Conservation (phyloP, 2,888 invertebrate genomes). For the Buathra laborator region DNA sequence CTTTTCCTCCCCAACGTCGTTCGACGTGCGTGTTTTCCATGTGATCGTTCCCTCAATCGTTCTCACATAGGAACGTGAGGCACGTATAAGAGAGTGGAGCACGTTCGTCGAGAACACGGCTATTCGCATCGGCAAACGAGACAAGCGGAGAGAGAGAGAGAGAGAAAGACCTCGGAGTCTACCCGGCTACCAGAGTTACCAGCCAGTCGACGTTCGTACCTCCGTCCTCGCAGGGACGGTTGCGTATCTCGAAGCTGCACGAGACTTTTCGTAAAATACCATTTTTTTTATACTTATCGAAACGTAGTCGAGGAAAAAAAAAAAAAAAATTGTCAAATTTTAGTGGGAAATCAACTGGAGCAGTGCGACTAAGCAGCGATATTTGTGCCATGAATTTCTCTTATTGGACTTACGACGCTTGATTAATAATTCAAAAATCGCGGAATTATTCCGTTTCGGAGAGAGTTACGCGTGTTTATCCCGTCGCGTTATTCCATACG, state of each 20-base stretch:
- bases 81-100: slow-evolving; percentile 57
- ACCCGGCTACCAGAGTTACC: slow-evolving; percentile 47
- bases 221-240: slow-evolving; percentile 66
- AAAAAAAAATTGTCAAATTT: neutral
- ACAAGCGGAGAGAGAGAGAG: neutral
- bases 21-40: slow-evolving; percentile 39
- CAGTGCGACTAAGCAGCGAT: neutral
- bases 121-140: slow-evolving; percentile 59
- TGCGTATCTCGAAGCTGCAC: slow-evolving; percentile 37
- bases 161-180: slow-evolving; percentile 39
- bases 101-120: slow-evolving; percentile 63
- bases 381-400: neutral
- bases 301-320: neutral
- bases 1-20: neutral
- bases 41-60: slow-evolving; percentile 45
- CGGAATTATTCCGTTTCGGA: neutral
- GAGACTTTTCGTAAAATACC: slow-evolving; percentile 9
- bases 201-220: slow-evolving; percentile 69
- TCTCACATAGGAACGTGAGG: slow-evolving; percentile 44
- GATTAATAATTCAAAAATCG: neutral
- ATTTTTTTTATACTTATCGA: neutral
- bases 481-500: neutral
- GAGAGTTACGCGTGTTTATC: neutral
- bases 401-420: neutral
- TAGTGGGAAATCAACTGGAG: neutral